Evolutionary conservation across 2,113 vertebrate species (phyloP).

Genomic region (Edolisoma coerulescens): DNA sequence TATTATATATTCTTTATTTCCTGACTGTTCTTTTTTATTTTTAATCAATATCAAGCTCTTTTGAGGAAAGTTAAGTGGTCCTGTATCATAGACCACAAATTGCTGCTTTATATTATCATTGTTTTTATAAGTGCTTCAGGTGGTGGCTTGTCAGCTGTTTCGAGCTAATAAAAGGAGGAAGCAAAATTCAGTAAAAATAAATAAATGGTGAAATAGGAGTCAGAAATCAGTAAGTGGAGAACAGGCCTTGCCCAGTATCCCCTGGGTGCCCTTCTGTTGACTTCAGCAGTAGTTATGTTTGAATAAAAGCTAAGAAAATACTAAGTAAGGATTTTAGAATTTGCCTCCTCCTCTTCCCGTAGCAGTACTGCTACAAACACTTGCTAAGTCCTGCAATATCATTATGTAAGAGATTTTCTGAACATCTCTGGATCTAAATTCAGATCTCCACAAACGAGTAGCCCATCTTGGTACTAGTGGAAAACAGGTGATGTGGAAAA

Average conservation of each 20-base stretch:
- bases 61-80: slow-evolving; percentile 4
- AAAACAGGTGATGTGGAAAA: neutral
- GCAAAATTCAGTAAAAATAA: slow-evolving; percentile 3
- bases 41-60: neutral
- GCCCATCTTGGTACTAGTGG: neutral
- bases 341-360: neutral
- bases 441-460: neutral
- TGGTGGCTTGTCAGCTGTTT: neutral
- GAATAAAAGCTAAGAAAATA: neutral
- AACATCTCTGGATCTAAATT: neutral
- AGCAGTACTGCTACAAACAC: neutral
- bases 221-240: neutral
- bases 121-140: neutral
- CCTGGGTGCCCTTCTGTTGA: neutral
- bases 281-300: neutral
- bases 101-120: neutral
- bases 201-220: neutral
- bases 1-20: neutral
- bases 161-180: neutral
- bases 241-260: neutral
- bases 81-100: neutral
- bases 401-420: neutral
- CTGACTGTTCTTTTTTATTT: neutral
- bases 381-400: neutral
- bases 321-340: neutral